phyloP scores from a whole-genome alignment of 2,888 invertebrate species.

The Amphimallon solstitiale region DNA sequence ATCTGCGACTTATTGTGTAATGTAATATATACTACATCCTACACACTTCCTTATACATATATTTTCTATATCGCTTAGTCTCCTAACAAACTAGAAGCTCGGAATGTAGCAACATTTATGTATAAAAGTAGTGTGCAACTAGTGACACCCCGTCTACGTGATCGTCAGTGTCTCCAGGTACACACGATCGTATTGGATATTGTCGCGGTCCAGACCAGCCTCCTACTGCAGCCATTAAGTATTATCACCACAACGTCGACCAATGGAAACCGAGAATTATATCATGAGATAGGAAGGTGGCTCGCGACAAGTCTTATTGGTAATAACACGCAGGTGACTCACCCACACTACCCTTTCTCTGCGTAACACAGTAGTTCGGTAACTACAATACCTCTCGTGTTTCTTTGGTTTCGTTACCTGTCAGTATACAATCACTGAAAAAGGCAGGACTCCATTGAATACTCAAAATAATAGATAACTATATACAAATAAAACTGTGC shows the following conservation, averaged over 20 bases:
- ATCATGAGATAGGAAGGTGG: slow-evolving; percentile 50
- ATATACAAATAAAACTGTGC: no score
- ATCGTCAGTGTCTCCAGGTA: slow-evolving; percentile 39
- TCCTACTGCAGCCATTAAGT: slow-evolving; percentile 61
- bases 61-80: no score
- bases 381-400: slow-evolving; percentile 14
- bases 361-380: slow-evolving; percentile 24
- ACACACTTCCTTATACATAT: no score
- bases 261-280: slow-evolving; percentile 51
- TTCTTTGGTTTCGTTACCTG: no score
- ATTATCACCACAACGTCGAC: slow-evolving; percentile 54
- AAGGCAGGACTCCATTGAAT: no score
- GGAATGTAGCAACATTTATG: neutral
- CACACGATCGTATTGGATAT: slow-evolving; percentile 50
- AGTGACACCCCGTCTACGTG: slow-evolving; percentile 40
- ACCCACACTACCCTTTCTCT: slow-evolving; percentile 40
- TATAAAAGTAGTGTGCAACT: slow-evolving; percentile 5
- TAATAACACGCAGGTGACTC: slow-evolving; percentile 43
- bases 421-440: no score
- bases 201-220: slow-evolving; percentile 56
- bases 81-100: neutral
- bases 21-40: no score
- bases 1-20: no score
- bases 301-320: slow-evolving; percentile 53
- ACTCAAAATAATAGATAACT: no score